Base-by-base conservation (phyloP, 2,797 vertebrate species). In the Rhadinocentrus ornatus region DNA sequence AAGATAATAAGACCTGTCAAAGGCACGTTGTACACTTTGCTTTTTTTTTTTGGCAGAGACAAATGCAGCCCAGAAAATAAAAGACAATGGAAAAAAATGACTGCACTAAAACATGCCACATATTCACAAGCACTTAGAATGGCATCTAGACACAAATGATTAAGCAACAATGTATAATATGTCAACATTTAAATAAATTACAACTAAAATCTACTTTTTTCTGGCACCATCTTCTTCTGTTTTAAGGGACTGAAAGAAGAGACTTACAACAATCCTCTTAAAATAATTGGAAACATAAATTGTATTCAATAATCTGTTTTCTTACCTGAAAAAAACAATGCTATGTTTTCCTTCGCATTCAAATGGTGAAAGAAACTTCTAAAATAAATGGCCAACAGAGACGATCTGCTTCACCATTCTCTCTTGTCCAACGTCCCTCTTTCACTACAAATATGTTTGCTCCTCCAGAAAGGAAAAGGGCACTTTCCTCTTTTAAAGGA, bases 401-500 rank as follows among this genome's bases (percentile, higher is more conserved):
- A 71, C 2, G 2, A 63, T n/a, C 46, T 24, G n/a, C 66, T 52
- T 48, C 52, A 81, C 54, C 71, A 65, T 62, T 81, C 69, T 77
- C 84, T 89, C 61, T 57, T 83, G 78, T 88, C 65, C 69, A 24
- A 29, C 63, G 81, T 82, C 62, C 72, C 84, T 85, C 82, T 88
- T 80, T 86, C 85, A 92, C 85, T 82, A 88, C 83, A 85, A 90
- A 93, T 93, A 89, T 91, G 87, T 93, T 95, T 93, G 89, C 84
- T 89, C 93, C 92, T 94, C 90, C 91, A 92, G 88, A 74, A 80
- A 91, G 92, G 87, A 91, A 92, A 85, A 71, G 73, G 71, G 80
- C 71, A 83, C 85, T 89, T 95, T 96, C 91, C 92, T 91, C 87
- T 92, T 83, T 75, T 74, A 89, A 80, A 84, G 93, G 95, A 97